phyloP scores from a whole-genome alignment of 2,888 invertebrate species.

The Meiosimyza platycephala region DNA sequence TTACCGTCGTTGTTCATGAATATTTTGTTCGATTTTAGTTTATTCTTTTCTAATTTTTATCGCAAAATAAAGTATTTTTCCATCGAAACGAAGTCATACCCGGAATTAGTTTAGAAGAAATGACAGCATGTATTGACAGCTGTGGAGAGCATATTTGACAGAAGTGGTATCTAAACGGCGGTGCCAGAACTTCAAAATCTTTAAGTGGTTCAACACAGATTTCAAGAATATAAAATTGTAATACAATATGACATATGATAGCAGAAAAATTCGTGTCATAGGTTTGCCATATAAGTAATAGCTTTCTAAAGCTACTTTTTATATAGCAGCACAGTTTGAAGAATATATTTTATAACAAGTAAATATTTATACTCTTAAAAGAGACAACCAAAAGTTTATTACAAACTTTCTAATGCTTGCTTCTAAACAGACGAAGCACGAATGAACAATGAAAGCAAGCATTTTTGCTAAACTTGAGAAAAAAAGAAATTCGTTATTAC shows the following conservation, averaged over 20 bases:
- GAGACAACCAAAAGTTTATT: not conserved
- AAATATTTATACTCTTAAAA: not conserved
- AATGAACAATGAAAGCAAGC: too few relatives aligned
- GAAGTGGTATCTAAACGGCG: too few relatives aligned
- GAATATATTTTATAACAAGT: not conserved
- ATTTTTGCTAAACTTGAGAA: too few relatives aligned
- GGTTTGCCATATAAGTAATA: not conserved
- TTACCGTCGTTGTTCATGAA: constrained; percentile 44
- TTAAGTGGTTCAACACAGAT: too few relatives aligned
- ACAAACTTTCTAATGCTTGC: too few relatives aligned
- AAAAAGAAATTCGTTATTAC: too few relatives aligned
- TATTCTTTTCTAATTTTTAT: not conserved
- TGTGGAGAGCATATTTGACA: not conserved
- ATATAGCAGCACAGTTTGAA: too few relatives aligned
- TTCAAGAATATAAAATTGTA: too few relatives aligned
- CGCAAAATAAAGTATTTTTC: constrained; percentile 20
- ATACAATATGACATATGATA: too few relatives aligned
- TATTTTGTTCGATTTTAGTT: constrained; percentile 39
- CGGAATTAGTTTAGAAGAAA: constrained; percentile 32
- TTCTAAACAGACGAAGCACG: too few relatives aligned
- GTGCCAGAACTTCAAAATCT: too few relatives aligned
- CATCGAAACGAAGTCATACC: constrained; percentile 31
- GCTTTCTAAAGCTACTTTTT: not conserved
- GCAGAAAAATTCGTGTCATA: too few relatives aligned
- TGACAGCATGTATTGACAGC: constrained; percentile 1